Evolutionary conservation across 2,888 invertebrate species (phyloP), one percentile per base, ranked within the genome.

Genomic region (Tinea pellionella): DNA sequence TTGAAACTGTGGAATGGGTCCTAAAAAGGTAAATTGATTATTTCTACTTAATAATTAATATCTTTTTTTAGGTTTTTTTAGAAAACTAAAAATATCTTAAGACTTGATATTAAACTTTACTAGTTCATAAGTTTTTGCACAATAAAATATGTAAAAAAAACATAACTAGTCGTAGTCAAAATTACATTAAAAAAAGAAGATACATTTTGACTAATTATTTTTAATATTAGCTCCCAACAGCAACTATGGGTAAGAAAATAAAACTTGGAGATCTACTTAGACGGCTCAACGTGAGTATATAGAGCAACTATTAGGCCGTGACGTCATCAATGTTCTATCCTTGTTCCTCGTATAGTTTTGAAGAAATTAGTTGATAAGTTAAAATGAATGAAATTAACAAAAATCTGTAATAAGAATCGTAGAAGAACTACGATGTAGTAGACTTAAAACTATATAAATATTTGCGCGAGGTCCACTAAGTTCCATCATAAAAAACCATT

Each of bases 231-330:
- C 13, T 47, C 13, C 15, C 47, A 15, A 15, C 53, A 53, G 19
- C 19, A 2, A 8, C 19, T 18, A 2, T 24, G 53, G 53, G 53
- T 53, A 53, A 53, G 24, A 53, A 53, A 24, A 9, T 53, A 24
- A 53, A 24, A 24, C 47, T 86, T 73, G 85, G 85, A 63, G 65
- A 69, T 64, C 74, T 82, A 61, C 78, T 86, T 66, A 85, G 83
- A 68, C 71, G 76, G 55, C 72, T 86, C 47, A 75, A 77, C 74
- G 86, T 84, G 77, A 86, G 86, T 84, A 72, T 66, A 61, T 65
- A 66, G 66, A 13, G 64, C 6, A 43, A 24, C 30, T 13, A 13
- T 32, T 42, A 13, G 59, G 32, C 13, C 18, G 60, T 61, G 63
- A 63, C 61, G 60, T 61, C 55, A 56, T 62, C 58, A 62, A 66